These are phyloP conservation scores for Chymomyza procnemis DNA, from an alignment of 2,888 invertebrate genomes.

Conservation along the genomic window DNA sequence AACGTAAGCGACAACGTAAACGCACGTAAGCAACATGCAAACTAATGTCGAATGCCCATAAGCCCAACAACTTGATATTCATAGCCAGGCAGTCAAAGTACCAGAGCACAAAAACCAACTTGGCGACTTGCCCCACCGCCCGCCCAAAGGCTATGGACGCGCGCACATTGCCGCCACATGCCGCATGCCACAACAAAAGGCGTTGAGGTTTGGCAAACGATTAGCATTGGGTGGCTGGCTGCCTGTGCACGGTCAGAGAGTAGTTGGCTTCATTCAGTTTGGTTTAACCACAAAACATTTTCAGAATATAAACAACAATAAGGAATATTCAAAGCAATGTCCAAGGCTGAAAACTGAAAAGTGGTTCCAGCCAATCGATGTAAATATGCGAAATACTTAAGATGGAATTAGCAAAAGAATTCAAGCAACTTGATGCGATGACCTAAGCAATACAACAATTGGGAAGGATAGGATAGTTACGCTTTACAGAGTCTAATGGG, in stretches of 20 bases:
- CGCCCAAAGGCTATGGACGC: slow-evolving; percentile 58
- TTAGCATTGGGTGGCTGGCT: slow-evolving; percentile 34
- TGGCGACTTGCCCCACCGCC: slow-evolving; percentile 24
- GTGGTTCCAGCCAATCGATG: background rate
- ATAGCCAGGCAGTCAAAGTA: background rate
- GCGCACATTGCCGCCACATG: slow-evolving; percentile 16
- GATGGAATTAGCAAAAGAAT: too few relatives aligned
- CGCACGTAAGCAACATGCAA: slow-evolving; percentile 21
- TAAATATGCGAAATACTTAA: background rate
- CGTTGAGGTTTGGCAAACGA: slow-evolving; percentile 55
- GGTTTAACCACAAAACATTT: background rate
- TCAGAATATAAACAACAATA: background rate
- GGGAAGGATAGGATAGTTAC: too few relatives aligned
- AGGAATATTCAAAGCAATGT: background rate
- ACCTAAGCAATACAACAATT: too few relatives aligned
- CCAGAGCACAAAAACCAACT: slow-evolving; percentile 37
- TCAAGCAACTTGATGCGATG: too few relatives aligned
- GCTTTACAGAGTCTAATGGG: too few relatives aligned
- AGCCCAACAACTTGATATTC: slow-evolving; percentile 42
- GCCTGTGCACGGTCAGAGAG: background rate
- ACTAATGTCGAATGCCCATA: slow-evolving; percentile 43
- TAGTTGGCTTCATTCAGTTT: background rate
- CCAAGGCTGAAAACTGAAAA: background rate
- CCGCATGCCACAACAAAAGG: slow-evolving; percentile 21
- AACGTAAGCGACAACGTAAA: slow-evolving; percentile 8